These are phyloP conservation scores for Petroica traversi DNA, from an alignment of 2,113 vertebrate genomes.

Conservation along the genomic window DNA sequence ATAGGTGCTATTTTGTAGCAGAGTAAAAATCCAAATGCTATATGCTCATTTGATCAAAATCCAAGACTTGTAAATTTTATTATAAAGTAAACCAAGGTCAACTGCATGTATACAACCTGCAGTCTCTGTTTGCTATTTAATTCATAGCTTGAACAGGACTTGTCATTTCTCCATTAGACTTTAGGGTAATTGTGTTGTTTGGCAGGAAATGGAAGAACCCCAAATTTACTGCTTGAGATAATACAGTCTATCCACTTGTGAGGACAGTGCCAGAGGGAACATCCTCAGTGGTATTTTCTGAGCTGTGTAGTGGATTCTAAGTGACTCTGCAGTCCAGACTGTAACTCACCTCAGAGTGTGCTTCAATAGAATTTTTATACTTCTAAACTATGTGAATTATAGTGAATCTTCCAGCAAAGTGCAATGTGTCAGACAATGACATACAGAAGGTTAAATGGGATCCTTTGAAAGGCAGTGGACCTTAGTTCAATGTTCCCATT, in stretches of 20 bases:
- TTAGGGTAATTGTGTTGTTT: not conserved
- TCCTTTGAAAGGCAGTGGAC: not conserved
- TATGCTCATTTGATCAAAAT: not conserved
- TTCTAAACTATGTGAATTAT: not conserved
- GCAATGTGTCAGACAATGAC: not conserved
- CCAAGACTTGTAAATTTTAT: not conserved
- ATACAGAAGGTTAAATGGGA: not conserved
- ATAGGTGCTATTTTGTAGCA: not conserved
- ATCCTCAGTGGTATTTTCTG: not conserved
- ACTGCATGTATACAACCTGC: not conserved
- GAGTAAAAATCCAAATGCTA: not conserved
- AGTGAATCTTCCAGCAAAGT: not conserved
- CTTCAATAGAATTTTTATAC: not conserved
- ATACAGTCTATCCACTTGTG: not conserved
- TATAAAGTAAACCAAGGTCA: not conserved
- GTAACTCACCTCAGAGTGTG: not conserved
- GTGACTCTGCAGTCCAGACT: not conserved
- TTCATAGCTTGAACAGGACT: not conserved
- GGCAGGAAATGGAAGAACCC: not conserved
- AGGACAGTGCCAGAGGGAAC: not conserved
- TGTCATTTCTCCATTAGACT: not conserved
- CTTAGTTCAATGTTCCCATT: not conserved
- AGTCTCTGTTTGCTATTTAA: not conserved
- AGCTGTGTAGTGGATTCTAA: not conserved
- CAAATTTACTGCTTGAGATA: not conserved